Evolutionary conservation across 2,113 vertebrate genomes (phyloP).

Genomic region (Cyanistes caeruleus): DNA sequence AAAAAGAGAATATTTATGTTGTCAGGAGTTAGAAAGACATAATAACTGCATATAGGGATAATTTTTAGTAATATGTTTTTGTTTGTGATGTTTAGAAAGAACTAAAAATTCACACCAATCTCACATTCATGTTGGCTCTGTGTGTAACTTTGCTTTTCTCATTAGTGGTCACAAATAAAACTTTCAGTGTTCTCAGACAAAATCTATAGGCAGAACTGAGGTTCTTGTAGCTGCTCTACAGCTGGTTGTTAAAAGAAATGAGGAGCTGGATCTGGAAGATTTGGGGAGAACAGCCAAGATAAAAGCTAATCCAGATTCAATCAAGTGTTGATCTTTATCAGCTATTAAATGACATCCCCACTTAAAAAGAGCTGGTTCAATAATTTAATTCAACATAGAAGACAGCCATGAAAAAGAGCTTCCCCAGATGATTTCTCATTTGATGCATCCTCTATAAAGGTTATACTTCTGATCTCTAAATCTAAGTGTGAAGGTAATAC

Average conservation of each 20-base stretch:
- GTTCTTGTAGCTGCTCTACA: background rate
- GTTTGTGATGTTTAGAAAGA: background rate
- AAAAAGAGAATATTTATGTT: background rate
- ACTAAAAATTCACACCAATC: background rate
- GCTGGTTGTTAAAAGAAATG: background rate
- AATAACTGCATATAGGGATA: background rate
- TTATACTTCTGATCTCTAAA: background rate
- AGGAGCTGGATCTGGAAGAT: background rate
- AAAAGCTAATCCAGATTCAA: background rate
- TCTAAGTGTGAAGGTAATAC: background rate
- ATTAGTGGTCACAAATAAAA: background rate
- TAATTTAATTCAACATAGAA: background rate
- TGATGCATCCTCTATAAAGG: background rate
- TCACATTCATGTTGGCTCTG: background rate
- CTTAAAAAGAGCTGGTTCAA: background rate
- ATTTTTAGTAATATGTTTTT: background rate
- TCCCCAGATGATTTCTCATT: background rate
- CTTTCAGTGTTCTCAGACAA: background rate
- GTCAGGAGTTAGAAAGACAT: background rate
- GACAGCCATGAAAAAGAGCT: background rate
- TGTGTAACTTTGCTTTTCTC: background rate
- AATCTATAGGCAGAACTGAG: background rate
- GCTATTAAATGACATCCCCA: background rate
- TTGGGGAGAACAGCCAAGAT: background rate
- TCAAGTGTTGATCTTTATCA: background rate